Evolutionary conservation across 2,113 vertebrate genomes (phyloP).

Genomic region (Perca schrenkii): DNA sequence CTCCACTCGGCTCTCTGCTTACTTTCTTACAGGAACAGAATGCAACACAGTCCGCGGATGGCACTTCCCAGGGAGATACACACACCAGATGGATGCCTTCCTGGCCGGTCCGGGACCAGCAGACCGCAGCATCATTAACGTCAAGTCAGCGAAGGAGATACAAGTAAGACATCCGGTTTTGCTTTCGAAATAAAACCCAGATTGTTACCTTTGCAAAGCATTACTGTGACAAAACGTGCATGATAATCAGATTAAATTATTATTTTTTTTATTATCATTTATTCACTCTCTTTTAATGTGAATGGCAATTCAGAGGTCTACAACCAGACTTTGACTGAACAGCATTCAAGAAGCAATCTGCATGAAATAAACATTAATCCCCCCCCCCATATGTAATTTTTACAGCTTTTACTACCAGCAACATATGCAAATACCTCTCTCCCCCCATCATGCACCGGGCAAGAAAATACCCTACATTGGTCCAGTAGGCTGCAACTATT

Average conservation of each 20-base stretch:
- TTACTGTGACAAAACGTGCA: no score
- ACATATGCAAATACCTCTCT: background rate
- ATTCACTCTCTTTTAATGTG: background rate
- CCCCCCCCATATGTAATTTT: background rate
- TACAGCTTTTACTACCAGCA: background rate
- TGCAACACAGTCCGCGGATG: constrained; percentile 64
- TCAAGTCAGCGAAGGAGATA: constrained; percentile 23
- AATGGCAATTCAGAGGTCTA: background rate
- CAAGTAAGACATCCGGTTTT: background rate
- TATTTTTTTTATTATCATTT: background rate
- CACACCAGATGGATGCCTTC: constrained; percentile 79
- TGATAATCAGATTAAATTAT: background rate
- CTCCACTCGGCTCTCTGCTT: constrained; percentile 55
- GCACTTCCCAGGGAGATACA: constrained; percentile 69
- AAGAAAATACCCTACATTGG: background rate
- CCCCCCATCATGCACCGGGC: background rate
- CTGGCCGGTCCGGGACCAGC: constrained; percentile 74
- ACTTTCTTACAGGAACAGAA: constrained; percentile 59
- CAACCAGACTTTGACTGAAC: background rate
- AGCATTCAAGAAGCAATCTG: background rate
- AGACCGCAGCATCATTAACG: constrained; percentile 70
- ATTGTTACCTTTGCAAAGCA: background rate
- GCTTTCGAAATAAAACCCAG: constrained; percentile 52
- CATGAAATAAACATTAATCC: background rate
- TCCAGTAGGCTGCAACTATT: background rate